Evolutionary conservation across 2,888 invertebrate species (phyloP).

Genomic region (Scrobipalpa atriplicella): DNA sequence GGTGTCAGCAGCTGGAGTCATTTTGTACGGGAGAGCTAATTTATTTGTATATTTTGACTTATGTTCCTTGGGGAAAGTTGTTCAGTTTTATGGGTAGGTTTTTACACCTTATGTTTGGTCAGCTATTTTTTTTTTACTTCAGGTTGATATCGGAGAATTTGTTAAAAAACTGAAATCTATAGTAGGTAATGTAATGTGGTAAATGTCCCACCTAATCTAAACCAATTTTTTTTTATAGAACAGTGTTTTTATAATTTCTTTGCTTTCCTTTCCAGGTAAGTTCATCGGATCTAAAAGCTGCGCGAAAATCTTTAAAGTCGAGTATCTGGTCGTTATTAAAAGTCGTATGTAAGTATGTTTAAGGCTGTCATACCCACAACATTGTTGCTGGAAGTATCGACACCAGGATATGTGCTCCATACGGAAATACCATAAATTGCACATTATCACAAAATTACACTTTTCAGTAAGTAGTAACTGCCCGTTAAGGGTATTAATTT

Average conservation of each 20-base stretch:
- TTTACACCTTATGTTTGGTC: too few species aligned
- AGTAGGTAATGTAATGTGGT: too few species aligned
- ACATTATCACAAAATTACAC: background rate
- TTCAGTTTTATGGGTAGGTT: background rate
- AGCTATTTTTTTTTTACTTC: too few species aligned
- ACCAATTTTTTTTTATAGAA: background rate
- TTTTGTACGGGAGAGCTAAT: too few species aligned
- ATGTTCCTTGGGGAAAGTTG: too few species aligned
- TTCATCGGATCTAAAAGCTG: background rate
- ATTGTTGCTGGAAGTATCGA: background rate
- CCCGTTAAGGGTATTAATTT: background rate
- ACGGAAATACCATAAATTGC: background rate
- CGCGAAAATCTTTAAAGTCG: background rate
- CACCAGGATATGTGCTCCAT: background rate
- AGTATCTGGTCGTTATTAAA: too few species aligned
- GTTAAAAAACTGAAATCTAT: too few species aligned
- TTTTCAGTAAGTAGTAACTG: background rate
- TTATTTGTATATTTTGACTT: too few species aligned
- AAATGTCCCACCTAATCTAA: too few species aligned
- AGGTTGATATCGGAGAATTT: too few species aligned
- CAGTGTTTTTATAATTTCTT: background rate
- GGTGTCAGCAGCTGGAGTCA: too few species aligned
- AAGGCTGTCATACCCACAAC: background rate
- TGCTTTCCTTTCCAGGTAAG: conserved; percentile 6
- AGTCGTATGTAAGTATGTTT: background rate